Evolutionary conservation across 2,113 vertebrate genomes (phyloP), one percentile per base, ranked within the genome.

Genomic region (Ardeotis arabs): DNA sequence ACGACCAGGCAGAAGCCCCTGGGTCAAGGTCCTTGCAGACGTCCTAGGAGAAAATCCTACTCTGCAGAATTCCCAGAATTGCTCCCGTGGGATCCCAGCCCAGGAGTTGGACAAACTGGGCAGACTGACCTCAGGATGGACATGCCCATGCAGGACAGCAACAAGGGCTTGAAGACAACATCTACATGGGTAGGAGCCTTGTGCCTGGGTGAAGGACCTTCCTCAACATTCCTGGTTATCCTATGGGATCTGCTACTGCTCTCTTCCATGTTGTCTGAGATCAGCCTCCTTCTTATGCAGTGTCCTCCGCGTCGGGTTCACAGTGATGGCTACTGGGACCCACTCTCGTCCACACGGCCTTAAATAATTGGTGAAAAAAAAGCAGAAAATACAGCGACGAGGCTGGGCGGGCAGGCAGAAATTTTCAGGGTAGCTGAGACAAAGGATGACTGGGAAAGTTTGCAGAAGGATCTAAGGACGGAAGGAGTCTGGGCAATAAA

Each of bases 241-340:
- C 41, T 41, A 18, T 8, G 60, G 83, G 8, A 67, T 29, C n/a
- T 67, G 13, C 11, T 77, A 59, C 41, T 85, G 25, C 19, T 64
- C 21, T 10, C 1, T 49, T 33, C 85, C 39, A 8, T 2, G 7
- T 62, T 73, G 49, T 44, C 23, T 11, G 3, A 9, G 53, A 45
- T 63, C 0, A 53, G 1, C 8, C 2, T 12, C 17, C 6, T 37
- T 28, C 28, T 25, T 33, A 1, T 2, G 8, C 52, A 11, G 12
- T 9, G 20, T 18, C 66, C 49, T 62, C 76, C 58, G 9, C 1
- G 11, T 13, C 22, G 16, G n/a, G 2, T 19, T 16, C 52, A 15
- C 73, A 33, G 74, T 56, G 39, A 14, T 47, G 6, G 1, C 7
- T 31, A 8, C 44, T 72, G 55, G 59, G 17, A 49, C 29, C 12